Percentiles rank a stretch among this genome's conserved stretches.
These are phyloP conservation scores for Magallana ariakensis DNA, from an alignment of 1,140 invertebrate species.

Conservation along the genomic window DNA sequence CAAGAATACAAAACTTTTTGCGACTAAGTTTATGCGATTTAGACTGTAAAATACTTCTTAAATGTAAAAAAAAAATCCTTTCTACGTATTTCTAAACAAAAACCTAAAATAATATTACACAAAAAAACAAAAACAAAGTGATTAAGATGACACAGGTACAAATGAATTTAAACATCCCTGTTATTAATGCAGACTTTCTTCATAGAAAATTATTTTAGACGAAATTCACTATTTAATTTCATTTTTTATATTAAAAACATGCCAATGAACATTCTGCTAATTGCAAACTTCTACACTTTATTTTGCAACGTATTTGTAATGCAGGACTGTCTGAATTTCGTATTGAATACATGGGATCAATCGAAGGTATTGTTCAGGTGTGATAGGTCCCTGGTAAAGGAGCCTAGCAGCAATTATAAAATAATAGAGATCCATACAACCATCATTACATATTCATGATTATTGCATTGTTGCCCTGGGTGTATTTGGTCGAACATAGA, in stretches of 20 bases:
- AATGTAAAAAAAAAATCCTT: too few relatives aligned
- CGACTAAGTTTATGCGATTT: too few relatives aligned
- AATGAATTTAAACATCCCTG: too few relatives aligned
- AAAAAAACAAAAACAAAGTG: too few relatives aligned
- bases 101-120: too few relatives aligned
- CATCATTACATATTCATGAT: conserved; percentile 22
- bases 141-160: too few relatives aligned
- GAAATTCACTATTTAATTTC: too few relatives aligned
- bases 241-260: neutral
- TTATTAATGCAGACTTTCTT: too few relatives aligned
- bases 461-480: neutral
- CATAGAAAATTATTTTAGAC: too few relatives aligned
- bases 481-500: neutral
- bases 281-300: conserved; percentile 5
- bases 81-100: too few relatives aligned
- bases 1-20: too few relatives aligned
- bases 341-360: neutral
- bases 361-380: conserved; percentile 15
- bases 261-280: neutral
- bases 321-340: neutral
- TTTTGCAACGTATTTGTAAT: neutral
- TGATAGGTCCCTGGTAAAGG: neutral
- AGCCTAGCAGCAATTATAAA: neutral
- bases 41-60: too few relatives aligned
- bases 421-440: conserved; percentile 1